A percentile compares a stretch with the other conserved stretches of the same genome.
These are phyloP conservation scores for Cariama cristata DNA, from an alignment of 2,113 vertebrate genomes.

Conservation along the genomic window DNA sequence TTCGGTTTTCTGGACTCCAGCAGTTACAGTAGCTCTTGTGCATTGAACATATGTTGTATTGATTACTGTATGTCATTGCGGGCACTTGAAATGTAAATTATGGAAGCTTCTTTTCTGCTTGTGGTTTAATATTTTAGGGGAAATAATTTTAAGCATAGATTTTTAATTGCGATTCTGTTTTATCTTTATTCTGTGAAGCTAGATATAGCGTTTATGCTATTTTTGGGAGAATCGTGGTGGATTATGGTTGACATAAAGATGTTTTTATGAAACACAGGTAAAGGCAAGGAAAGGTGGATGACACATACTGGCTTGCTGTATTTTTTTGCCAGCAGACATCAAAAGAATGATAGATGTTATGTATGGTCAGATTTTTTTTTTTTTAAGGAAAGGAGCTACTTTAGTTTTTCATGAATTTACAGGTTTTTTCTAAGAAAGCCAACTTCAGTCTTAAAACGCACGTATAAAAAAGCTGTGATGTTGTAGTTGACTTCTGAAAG, in stretches of 20 bases:
- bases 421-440: neutral
- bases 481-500: neutral
- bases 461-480: neutral
- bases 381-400: neutral
- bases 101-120: neutral
- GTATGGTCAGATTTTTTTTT: neutral
- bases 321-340: neutral
- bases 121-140: neutral
- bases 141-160: neutral
- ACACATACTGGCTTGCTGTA: neutral
- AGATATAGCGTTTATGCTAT: neutral
- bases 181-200: neutral
- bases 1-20: neutral
- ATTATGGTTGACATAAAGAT: neutral
- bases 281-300: neutral
- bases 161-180: neutral
- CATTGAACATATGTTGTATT: neutral
- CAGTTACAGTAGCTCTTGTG: neutral
- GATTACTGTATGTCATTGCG: neutral
- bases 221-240: neutral
- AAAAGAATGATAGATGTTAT: neutral
- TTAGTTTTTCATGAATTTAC: neutral
- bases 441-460: neutral
- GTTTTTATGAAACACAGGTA: neutral
- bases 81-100: neutral